A percentile compares a stretch with the other conserved stretches of the same genome.
Evolutionary conservation across 2,113 vertebrate genomes (phyloP).

Genomic region (Ramphastos sulfuratus): DNA sequence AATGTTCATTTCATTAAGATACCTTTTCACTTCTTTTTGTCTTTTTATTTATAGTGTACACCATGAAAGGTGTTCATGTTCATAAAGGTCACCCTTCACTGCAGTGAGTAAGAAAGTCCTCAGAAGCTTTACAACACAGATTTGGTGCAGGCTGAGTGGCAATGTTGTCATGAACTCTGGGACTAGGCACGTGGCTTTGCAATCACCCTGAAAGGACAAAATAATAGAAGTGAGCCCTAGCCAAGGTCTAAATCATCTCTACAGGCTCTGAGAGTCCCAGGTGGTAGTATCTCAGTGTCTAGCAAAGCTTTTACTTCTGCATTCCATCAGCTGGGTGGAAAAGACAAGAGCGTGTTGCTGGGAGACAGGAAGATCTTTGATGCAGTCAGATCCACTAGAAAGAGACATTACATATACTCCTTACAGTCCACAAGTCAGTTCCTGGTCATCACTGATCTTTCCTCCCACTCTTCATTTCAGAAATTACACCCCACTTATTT

Average conservation of each 20-base stretch:
- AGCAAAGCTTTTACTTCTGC: background rate
- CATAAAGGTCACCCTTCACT: background rate
- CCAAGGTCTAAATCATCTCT: background rate
- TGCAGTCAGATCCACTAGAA: background rate
- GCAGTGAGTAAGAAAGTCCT: background rate
- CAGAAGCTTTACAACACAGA: background rate
- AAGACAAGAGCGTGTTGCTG: background rate
- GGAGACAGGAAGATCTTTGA: background rate
- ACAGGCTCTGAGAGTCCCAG: background rate
- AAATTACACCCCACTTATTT: background rate
- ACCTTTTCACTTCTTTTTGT: background rate
- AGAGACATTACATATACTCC: background rate
- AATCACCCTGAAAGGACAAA: background rate
- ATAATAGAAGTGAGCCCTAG: background rate
- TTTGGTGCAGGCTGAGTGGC: background rate
- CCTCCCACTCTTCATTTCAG: background rate
- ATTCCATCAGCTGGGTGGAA: background rate
- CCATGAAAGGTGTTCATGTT: background rate
- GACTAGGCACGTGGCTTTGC: background rate
- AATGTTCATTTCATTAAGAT: background rate
- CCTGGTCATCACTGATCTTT: background rate
- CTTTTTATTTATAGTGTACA: background rate
- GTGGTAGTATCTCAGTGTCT: background rate
- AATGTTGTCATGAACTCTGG: background rate
- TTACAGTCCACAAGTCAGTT: background rate